Conservation (phyloP, 2,113 vertebrate genomes). For the Cryptotis parvus region DNA sequence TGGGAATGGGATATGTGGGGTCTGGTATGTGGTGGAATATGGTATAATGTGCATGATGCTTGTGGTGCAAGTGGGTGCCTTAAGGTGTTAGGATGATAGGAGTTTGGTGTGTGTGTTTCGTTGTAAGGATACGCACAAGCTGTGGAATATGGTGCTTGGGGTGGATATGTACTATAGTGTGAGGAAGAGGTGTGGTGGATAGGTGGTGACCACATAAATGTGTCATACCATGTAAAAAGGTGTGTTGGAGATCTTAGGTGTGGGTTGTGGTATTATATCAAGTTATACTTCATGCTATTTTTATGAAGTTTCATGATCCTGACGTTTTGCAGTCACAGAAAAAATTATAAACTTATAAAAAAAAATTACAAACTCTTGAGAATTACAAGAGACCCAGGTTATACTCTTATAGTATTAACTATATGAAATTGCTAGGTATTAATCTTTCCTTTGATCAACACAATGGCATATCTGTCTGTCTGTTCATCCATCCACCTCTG, state of each 20-base stretch:
- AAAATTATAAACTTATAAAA: neutral
- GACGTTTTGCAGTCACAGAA: neutral
- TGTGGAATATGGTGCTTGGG: neutral
- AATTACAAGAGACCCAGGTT: neutral
- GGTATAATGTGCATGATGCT: neutral
- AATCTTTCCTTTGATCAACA: neutral
- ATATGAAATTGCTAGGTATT: neutral
- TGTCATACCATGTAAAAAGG: neutral
- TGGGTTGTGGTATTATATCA: neutral
- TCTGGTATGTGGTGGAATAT: neutral
- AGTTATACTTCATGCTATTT: neutral
- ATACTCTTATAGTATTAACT: neutral
- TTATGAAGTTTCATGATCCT: slow-evolving; percentile 5
- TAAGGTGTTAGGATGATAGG: neutral
- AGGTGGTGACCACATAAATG: too few relatives aligned
- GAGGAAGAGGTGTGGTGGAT: neutral
- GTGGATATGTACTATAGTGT: neutral
- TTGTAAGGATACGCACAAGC: neutral
- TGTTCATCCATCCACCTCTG: too few relatives aligned
- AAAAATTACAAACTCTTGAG: neutral
- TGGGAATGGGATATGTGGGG: neutral
- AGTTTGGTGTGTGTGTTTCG: neutral
- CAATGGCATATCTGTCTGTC: neutral
- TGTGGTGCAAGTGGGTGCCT: neutral
- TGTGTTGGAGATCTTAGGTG: too few relatives aligned